Percentiles rank a stretch among this genome's conserved stretches.
phyloP scores from a whole-genome alignment of 2,797 vertebrate genomes.

The Morus bassanus region DNA sequence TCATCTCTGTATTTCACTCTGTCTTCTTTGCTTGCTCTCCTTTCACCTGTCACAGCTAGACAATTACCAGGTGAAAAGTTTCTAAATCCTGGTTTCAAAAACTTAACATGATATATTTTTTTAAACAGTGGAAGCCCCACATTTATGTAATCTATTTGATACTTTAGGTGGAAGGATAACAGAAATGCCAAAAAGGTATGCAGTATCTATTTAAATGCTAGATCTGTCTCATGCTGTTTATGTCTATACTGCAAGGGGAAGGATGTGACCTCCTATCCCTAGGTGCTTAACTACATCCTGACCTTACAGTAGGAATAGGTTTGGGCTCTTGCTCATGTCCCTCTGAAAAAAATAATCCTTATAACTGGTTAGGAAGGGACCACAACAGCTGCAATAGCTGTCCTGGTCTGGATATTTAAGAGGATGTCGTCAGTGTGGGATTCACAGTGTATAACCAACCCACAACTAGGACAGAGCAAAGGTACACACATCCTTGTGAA shows the following conservation, averaged over 20 bases:
- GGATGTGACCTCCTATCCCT: neutral
- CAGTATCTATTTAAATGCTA: neutral
- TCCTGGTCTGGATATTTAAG: neutral
- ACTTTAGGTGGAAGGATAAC: neutral
- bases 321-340: neutral
- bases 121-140: neutral
- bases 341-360: neutral
- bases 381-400: neutral
- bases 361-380: neutral
- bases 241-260: neutral
- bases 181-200: neutral
- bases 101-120: neutral
- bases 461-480: neutral
- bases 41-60: neutral
- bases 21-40: neutral
- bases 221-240: neutral
- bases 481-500: neutral
- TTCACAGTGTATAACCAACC: neutral
- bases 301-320: neutral
- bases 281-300: neutral
- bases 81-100: neutral
- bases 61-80: neutral
- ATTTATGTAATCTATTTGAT: neutral
- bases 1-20: neutral
- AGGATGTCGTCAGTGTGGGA: neutral